Evolutionary conservation across 1,140 invertebrate genomes (phyloP).

Genomic region (Apis mellifera): DNA sequence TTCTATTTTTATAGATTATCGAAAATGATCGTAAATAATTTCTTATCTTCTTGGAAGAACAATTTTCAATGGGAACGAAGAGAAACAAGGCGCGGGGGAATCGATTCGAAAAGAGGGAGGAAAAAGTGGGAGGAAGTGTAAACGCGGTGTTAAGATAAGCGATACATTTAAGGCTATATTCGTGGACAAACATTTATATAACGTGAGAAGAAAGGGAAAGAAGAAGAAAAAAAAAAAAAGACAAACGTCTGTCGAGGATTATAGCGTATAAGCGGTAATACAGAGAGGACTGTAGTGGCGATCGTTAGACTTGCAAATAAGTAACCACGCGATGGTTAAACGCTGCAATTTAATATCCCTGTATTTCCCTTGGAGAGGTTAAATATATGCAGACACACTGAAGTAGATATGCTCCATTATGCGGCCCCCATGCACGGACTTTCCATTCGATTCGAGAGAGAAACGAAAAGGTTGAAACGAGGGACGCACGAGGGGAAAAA

Average conservation of each 20-base stretch:
- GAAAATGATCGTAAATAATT: background rate
- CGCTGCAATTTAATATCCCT: constrained; percentile 43
- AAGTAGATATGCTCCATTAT: constrained; percentile 11
- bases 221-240: background rate
- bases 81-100: too few relatives aligned
- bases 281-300: constrained; percentile 22
- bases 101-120: too few relatives aligned
- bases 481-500: background rate
- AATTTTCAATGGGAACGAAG: background rate
- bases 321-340: constrained; percentile 40
- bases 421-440: background rate
- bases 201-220: background rate
- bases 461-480: background rate
- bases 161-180: background rate
- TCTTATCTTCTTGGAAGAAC: background rate
- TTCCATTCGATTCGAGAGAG: constrained; percentile 7
- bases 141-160: background rate
- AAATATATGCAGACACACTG: constrained; percentile 13
- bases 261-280: background rate
- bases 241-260: constrained; percentile 6
- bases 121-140: background rate
- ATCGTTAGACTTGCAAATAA: constrained; percentile 49
- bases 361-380: constrained; percentile 25
- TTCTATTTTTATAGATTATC: background rate
- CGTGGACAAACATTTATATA: constrained; percentile 3